Evolutionary conservation across 2,797 vertebrate genomes (phyloP).

Genomic region (Mus minutoides): DNA sequence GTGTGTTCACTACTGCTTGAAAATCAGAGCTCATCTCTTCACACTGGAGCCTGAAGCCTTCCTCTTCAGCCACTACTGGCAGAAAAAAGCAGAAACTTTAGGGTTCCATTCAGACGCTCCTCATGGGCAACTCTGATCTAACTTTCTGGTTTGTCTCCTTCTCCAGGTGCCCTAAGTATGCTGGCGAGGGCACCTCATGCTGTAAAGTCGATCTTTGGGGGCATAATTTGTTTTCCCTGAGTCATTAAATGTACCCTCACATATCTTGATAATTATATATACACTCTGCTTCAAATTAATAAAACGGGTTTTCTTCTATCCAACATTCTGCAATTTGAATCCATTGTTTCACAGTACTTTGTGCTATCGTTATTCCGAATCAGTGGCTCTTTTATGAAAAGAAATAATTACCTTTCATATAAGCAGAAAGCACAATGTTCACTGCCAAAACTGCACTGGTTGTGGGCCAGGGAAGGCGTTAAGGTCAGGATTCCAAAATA

Average conservation of each 20-base stretch:
- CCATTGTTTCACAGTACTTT: slow-evolving; percentile 55
- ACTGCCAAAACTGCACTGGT: slow-evolving; percentile 53
- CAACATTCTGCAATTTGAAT: slow-evolving; percentile 64
- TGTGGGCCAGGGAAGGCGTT: slow-evolving; percentile 55
- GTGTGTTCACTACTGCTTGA: not conserved
- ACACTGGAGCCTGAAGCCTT: not conserved
- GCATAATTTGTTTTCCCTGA: slow-evolving; percentile 40
- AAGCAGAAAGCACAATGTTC: slow-evolving; percentile 48
- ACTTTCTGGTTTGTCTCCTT: not conserved
- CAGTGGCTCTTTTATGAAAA: slow-evolving; percentile 60
- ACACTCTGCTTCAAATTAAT: slow-evolving; percentile 60
- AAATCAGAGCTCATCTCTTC: not conserved
- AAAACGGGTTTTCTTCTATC: slow-evolving; percentile 64
- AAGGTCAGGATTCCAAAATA: slow-evolving; percentile 49
- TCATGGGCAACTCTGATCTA: not conserved
- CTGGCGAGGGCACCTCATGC: not conserved
- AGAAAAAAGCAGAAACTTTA: not conserved
- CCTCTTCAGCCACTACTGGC: not conserved
- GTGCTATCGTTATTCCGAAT: slow-evolving; percentile 60
- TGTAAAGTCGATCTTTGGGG: not conserved
- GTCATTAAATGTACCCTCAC: slow-evolving; percentile 57
- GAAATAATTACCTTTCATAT: slow-evolving; percentile 66
- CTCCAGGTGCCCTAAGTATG: not conserved
- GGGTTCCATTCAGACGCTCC: not conserved
- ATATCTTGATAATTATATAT: slow-evolving; percentile 66